These are phyloP conservation scores for Lagopus leucura DNA, from an alignment of 2,113 vertebrate species.

Conservation along the genomic window DNA sequence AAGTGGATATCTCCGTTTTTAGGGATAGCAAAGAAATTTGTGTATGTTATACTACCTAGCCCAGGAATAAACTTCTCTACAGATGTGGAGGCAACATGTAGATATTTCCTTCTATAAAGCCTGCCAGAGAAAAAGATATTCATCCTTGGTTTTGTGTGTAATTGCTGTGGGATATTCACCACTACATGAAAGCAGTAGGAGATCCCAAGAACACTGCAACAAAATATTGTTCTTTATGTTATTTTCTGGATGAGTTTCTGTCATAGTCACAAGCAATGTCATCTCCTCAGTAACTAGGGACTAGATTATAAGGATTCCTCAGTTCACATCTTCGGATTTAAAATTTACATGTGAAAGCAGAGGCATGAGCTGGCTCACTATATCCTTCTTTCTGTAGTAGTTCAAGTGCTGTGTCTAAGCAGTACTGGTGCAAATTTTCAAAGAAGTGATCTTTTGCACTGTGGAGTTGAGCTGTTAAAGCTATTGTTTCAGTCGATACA, in stretches of 20 bases:
- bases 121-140: not conserved
- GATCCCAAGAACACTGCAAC: not conserved
- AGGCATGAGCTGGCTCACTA: not conserved
- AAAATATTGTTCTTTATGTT: not conserved
- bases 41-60: not conserved
- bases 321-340: not conserved
- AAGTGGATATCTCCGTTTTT: not conserved
- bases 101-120: not conserved
- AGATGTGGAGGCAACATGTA: not conserved
- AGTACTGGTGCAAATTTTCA: not conserved
- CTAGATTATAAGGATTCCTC: not conserved
- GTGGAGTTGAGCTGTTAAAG: not conserved
- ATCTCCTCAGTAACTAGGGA: not conserved
- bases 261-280: not conserved
- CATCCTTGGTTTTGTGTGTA: not conserved
- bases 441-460: not conserved
- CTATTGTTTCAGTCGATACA: fast-evolving
- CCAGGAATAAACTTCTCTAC: not conserved
- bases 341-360: not conserved
- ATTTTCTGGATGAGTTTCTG: not conserved
- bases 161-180: not conserved
- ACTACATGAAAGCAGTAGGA: not conserved
- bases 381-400: not conserved
- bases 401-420: not conserved
- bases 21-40: not conserved